Evolutionary conservation across 2,113 vertebrate species (phyloP).

Genomic region (Ia io): DNA sequence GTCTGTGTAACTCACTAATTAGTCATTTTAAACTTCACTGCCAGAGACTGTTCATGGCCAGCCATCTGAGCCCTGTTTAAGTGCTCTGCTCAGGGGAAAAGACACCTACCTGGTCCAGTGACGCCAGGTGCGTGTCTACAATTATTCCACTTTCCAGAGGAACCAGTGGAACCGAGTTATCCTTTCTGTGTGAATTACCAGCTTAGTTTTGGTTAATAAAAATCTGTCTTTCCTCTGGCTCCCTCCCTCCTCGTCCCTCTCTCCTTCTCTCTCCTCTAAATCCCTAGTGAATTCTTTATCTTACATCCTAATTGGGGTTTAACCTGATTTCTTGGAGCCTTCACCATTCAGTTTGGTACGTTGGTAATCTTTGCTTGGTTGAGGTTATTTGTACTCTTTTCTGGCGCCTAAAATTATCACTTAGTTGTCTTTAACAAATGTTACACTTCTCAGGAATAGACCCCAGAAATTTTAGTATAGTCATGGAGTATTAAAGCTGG

Average conservation of each 20-base stretch:
- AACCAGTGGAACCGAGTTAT: conserved; percentile 60
- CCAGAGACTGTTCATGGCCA: background rate
- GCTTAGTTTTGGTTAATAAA: conserved; percentile 52
- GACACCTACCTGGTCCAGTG: conserved; percentile 55
- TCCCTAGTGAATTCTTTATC: background rate
- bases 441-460: background rate
- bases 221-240: background rate
- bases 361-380: conserved; percentile 35
- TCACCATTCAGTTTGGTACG: background rate
- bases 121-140: conserved; percentile 62
- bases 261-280: background rate
- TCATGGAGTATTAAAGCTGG: background rate
- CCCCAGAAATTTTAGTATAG: background rate
- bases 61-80: too few species aligned
- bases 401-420: background rate
- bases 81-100: background rate
- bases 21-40: background rate
- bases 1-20: background rate
- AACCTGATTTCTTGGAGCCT: background rate
- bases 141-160: conserved; percentile 68
- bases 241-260: too few species aligned
- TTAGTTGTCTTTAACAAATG: background rate
- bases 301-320: background rate
- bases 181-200: conserved; percentile 32
- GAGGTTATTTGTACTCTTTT: background rate